Conservation (phyloP, 2,888 invertebrate species). For the Uloborus plumipes region DNA sequence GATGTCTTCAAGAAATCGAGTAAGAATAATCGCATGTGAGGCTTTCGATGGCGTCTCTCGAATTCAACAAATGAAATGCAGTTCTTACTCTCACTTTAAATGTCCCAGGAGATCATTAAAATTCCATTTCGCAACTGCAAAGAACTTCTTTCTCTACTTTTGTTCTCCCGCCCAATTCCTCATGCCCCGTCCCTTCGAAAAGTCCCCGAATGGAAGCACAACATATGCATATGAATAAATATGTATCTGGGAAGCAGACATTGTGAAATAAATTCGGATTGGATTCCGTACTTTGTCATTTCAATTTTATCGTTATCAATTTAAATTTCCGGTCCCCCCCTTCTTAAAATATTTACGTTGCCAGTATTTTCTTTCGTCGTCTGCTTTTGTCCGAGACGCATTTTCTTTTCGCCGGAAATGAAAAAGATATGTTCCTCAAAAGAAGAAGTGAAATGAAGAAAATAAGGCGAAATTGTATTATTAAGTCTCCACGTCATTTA, state of each 20-base stretch:
- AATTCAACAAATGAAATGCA: constrained; percentile 12
- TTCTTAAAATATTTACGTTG: constrained; percentile 6
- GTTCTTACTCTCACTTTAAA: not conserved
- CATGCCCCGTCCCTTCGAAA: too few relatives aligned
- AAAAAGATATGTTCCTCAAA: not conserved
- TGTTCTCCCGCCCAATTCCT: too few relatives aligned
- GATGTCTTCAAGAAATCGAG: too few relatives aligned
- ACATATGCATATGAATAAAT: constrained; percentile 25
- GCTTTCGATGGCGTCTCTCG: too few relatives aligned
- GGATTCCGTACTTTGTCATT: constrained; percentile 25
- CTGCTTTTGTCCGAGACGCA: not conserved
- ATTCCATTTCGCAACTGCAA: constrained; percentile 4
- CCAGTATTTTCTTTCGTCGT: constrained; percentile 6
- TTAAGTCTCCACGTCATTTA: constrained; percentile 4
- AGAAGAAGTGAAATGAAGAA: not conserved
- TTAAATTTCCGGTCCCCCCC: constrained; percentile 13
- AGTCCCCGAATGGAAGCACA: constrained; percentile 4
- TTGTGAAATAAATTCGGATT: constrained; percentile 19
- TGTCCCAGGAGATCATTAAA: constrained; percentile 19
- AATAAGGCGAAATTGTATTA: constrained; percentile 2
- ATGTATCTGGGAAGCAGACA: not conserved
- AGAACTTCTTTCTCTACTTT: not conserved
- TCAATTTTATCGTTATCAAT: constrained; percentile 29
- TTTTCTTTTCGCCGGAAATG: not conserved
- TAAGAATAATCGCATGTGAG: too few relatives aligned